Base-by-base conservation (phyloP, 1,140 invertebrate genomes). In the Macrotrachela quadricornifera region DNA sequence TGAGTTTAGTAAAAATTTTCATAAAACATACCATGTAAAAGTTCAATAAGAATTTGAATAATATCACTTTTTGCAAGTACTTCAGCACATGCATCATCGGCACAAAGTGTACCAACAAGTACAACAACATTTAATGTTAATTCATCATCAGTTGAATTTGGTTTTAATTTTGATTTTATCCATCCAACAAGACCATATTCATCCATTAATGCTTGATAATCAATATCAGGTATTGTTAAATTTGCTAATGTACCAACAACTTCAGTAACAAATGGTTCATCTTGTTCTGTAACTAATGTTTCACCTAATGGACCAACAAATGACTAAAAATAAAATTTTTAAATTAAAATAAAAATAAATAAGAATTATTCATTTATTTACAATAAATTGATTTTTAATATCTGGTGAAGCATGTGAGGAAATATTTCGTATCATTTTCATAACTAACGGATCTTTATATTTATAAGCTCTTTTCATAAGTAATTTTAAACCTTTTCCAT, bases 341-440 rank as follows among this genome's bases (percentile, higher is more conserved):
- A n/a, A n/a, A n/a, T n/a, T n/a, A n/a, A n/a, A n/a, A n/a, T n/a
- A n/a, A n/a, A n/a, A n/a, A n/a, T n/a, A n/a, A n/a, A n/a, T n/a
- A n/a, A n/a, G n/a, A n/a, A n/a, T n/a, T n/a, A n/a, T 16, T 40
- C 39, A 14, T 45, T 40, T 49, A 75, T n/a, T 75, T 69, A 85
- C 83, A 54, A 90, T 76, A 73, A 94, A 94, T 48, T 80, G 72
- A 39, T 78, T 74, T 63, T 85, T 83, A 6, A 80, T 82, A 54
- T 76, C 76, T 30, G 21, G 21, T 30, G 21, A 30, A 40, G 81
- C 76, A 69, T 96, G 88, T 60, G 85, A 81, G 0, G 88, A 86
- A 42, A 96, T 79, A 70, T 95, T 97, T 47, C 86, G 73, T 6
- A 94, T 77, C 63, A 96, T 79, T 74, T 96, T 96, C 78, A 95